Percentiles rank a stretch among this genome's conserved stretches.
These are phyloP conservation scores for Timema cristinae DNA, from an alignment of 2,888 invertebrate genomes.

Conservation along the genomic window DNA sequence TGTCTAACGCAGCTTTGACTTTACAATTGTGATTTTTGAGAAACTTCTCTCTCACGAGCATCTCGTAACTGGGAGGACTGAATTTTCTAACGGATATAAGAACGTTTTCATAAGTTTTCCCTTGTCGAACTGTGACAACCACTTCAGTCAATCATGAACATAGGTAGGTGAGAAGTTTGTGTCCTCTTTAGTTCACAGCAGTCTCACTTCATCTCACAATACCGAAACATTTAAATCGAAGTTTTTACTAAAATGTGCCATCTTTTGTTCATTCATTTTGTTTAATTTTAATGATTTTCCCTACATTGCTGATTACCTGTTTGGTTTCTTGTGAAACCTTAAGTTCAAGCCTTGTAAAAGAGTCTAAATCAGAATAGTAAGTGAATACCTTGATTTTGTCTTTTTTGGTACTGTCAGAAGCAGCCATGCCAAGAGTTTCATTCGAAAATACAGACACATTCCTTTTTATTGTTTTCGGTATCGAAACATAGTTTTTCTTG, in stretches of 20 bases:
- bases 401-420: not conserved
- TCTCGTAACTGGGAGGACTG: not conserved
- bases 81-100: not conserved
- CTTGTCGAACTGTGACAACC: not conserved
- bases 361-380: not conserved
- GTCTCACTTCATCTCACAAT: no score
- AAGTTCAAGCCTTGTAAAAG: constrained; percentile 1
- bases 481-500: not conserved
- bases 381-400: not conserved
- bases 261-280: no score
- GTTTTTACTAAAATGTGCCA: no score
- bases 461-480: not conserved
- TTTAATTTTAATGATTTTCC: not conserved
- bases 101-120: no score
- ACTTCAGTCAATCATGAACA: not conserved
- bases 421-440: not conserved
- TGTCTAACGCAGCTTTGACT: not conserved
- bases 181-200: no score
- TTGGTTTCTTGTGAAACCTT: not conserved
- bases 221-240: no score
- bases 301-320: not conserved
- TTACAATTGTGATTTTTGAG: not conserved
- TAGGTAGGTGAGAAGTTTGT: not conserved
- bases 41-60: constrained; percentile 9
- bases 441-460: not conserved